Base-by-base conservation (phyloP, 2,888 invertebrate species). In the Sarcophaga carnaria region DNA sequence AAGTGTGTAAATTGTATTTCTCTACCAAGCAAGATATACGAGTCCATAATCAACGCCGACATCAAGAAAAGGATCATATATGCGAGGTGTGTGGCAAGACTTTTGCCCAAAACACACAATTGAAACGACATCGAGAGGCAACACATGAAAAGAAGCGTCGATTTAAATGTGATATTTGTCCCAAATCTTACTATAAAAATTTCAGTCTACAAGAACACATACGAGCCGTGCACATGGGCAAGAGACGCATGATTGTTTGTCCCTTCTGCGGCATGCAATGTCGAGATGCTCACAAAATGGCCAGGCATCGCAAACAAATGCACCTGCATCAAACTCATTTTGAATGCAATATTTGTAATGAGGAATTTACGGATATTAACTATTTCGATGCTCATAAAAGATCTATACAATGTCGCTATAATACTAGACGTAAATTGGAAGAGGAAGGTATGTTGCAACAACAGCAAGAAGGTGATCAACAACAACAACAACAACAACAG, bases 241-340 rank as follows among this genome's bases (percentile, higher is more conserved):
- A 91, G 78, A 88, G 92, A 0, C 90, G 92, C 2, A 92, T 92
- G 90, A 88, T 92, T 0, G 90, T 90, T 37, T 92, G 92, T 12
- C 92, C 92, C 0, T 92, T 92, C 77, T 92, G 92, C 64, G 92
- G 91, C 1, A 91, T 92, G 91, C 91, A 92, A 83, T 92, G 92
- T 49, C 90, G 92, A 0, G 92, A 92, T 83, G 92, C 92, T 1
- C 92, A 92, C 83, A 92, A 92, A 83, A 91, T 92, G 92, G 92
- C 92, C 2, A 87, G 92, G 0, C 92, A 92, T 87, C 92, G 92
- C 49, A 92, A 92, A 75, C 90, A 90, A 22, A 90, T 90, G 88
- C 92, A 92, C 88, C 88, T 92, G 11, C 91, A 91, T 63, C 92
- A 92, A 79, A 90, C 89, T 8, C 88, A 91, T 8, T 92, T 89